Conservation (phyloP, 1,140 invertebrate species). For the Oncopodura yosiiana region DNA sequence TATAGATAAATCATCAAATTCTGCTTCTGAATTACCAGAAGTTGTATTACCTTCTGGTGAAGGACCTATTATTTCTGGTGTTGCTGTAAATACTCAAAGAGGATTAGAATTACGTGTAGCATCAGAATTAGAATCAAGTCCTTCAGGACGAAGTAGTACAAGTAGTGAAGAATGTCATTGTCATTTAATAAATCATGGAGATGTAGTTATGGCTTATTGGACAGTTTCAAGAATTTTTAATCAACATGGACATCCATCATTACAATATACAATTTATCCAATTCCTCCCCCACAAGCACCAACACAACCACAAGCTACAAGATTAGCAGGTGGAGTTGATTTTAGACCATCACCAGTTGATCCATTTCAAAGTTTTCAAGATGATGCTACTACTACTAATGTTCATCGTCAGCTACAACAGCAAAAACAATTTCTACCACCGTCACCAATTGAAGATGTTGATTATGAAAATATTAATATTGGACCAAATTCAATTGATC, state of each 20-base stretch:
- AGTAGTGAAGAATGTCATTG: slow-evolving; percentile 17
- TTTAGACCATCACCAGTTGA: background rate
- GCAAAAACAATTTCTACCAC: slow-evolving; percentile 13
- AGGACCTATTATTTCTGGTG: slow-evolving; percentile 28
- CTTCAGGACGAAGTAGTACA: background rate
- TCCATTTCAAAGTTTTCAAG: background rate
- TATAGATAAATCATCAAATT: slow-evolving; percentile 7
- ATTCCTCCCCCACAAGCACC: slow-evolving; percentile 24
- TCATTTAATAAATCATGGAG: slow-evolving; percentile 23
- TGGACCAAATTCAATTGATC: too few species aligned
- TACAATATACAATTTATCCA: slow-evolving; percentile 30
- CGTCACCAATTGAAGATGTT: background rate
- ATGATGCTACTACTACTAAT: slow-evolving; percentile 24
- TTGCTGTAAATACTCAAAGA: slow-evolving; percentile 13
- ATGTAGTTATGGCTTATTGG: slow-evolving; percentile 32
- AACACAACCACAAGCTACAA: slow-evolving; percentile 20
- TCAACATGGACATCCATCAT: slow-evolving; percentile 19
- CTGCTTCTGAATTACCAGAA: slow-evolving; percentile 7
- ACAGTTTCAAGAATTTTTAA: slow-evolving; percentile 25
- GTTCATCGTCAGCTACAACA: slow-evolving; percentile 36
- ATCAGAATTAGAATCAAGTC: slow-evolving; percentile 17
- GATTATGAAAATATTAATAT: background rate
- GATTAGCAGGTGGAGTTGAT: slow-evolving; percentile 2
- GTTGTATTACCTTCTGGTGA: slow-evolving; percentile 20
- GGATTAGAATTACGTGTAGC: slow-evolving; percentile 20